Base-by-base conservation (phyloP, 2,113 vertebrate genomes). In the Lamprotornis superbus region DNA sequence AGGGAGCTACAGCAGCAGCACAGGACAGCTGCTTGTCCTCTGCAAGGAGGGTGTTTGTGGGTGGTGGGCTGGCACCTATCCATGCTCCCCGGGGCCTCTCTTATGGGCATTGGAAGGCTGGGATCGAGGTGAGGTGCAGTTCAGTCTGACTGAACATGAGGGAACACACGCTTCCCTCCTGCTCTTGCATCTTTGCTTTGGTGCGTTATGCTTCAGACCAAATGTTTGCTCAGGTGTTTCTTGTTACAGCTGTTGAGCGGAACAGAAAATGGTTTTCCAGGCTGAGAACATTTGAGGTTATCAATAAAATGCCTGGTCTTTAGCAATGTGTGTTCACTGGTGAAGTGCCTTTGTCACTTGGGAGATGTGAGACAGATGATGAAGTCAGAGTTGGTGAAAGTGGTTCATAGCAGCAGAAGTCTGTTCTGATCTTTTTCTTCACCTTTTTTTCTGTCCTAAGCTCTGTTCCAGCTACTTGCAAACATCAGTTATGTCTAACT, bases 101-200 rank as follows among this genome's bases (percentile, higher is more conserved):
- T 23, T 40, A 5, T 0, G 1, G 63, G 16, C 52, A 17, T 3
- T 8, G 10, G 8, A 35, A 5, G 11, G 23, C 56, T 44, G 24
- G 17, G 23, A 39, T 69, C 12, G 12, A 30, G 25, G 73, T 20
- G 46, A 69, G n/a, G 12, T 31, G 50, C 33, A 21, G 64, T 46
- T 59, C 19, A 33, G 64, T 60, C 44, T 76, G 55, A 2, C 46
- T 67, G 39, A 49, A 19, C 60, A 35, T 10, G 17, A 81, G 31
- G 64, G 73, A 70, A 39, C 20, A 10, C n/a, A 8, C 0, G 0
- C 31, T 64, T 89, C 56, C 44, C 74, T 81, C 33, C 44, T 30
- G 31, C 1, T 1, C 8, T 18, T 19, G 27, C n/a, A 11, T 60
- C n/a, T 23, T n/a, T 53, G 24, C 37, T 52, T 77, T 76, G 52